These are phyloP conservation scores for Arctopsyche grandis DNA, from an alignment of 1,140 invertebrate species.

Conservation along the genomic window DNA sequence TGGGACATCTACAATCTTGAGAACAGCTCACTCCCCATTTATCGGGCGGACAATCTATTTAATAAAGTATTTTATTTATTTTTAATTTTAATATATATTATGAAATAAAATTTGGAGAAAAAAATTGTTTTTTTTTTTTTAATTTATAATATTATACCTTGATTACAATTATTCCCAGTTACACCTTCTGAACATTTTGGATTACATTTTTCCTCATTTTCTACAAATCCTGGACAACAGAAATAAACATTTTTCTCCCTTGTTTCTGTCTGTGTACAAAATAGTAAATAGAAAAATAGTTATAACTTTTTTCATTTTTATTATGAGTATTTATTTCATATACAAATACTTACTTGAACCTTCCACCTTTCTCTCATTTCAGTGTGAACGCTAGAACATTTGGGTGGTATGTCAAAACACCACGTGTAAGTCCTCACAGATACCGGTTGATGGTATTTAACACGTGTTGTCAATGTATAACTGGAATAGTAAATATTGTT, in stretches of 20 bases:
- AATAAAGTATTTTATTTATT: conserved; percentile 39
- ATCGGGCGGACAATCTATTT: conserved; percentile 62
- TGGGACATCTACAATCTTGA: conserved; percentile 49
- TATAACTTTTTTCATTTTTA: not conserved
- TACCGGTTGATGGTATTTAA: conserved; percentile 71
- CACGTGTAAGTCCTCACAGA: conserved; percentile 73
- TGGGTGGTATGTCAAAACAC: conserved; percentile 75
- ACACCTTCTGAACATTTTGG: conserved; percentile 64
- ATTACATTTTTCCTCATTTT: conserved; percentile 64
- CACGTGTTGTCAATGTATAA: conserved; percentile 69
- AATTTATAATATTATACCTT: conserved; percentile 57
- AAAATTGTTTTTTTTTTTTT: not conserved
- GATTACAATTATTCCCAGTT: conserved; percentile 62
- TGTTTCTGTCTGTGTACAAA: conserved; percentile 62
- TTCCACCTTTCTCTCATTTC: conserved; percentile 70
- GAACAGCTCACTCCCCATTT: conserved; percentile 64
- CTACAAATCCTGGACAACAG: conserved; percentile 66
- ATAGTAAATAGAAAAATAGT: not conserved
- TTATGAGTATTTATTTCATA: too few relatives aligned
- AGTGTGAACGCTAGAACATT: conserved; percentile 72
- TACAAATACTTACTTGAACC: conserved; percentile 61
- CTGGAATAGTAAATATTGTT: conserved; percentile 58
- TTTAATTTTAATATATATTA: not conserved
- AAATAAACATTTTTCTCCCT: conserved; percentile 62
- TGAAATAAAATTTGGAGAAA: not conserved